Evolutionary conservation across 1,140 invertebrate genomes (phyloP), one percentile per base, ranked within the genome.

Genomic region (Mamestra configurata): DNA sequence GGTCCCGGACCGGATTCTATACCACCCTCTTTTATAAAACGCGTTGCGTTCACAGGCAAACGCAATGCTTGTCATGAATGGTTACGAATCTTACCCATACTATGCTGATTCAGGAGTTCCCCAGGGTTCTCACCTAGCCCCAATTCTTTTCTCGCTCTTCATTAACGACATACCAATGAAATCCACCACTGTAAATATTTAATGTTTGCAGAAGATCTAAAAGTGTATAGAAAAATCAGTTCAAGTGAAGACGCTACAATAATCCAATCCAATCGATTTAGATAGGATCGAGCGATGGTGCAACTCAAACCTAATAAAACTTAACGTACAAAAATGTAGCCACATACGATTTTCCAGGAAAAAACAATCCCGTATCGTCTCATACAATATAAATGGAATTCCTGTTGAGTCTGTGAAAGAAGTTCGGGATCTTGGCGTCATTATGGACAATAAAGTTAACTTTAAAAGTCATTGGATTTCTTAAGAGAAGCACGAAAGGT

Each of bases 101-200:
- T 49, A 53, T 18, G 76, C 83, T 18, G 68, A 49, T 35, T 88
- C 88, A 11, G 87, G 87, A 24, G 89, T 90, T 35, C 85, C 85
- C 22, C 88, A 92, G 77, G 89, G 89, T 46, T 89, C 83, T 15
- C 84, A 87, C 68, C 66, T 92, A n/a, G 87, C 86, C 2, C 88
- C 89, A 1, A 71, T 90, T 22, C 71, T 91, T n/a, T 91, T 92
- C 71, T 37, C 79, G 40, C 72, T 87, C 22, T 90, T 84, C 27
- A 85, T 90, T 20, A 90, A 91, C 79, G 90, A 89, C 18, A 55
- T 55, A 8, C 18, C 0, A n/a, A 4, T n/a, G 18, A 55, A 22
- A 55, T 55, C 18, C 18, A 7, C 22, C 53, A 55, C 6, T 55
- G 53, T 22, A 55, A 55, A 55, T 55, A 55, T 24, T 18, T 55